Evolutionary conservation across 2,888 invertebrate genomes (phyloP).

Genomic region (Hypolimnas misippus): DNA sequence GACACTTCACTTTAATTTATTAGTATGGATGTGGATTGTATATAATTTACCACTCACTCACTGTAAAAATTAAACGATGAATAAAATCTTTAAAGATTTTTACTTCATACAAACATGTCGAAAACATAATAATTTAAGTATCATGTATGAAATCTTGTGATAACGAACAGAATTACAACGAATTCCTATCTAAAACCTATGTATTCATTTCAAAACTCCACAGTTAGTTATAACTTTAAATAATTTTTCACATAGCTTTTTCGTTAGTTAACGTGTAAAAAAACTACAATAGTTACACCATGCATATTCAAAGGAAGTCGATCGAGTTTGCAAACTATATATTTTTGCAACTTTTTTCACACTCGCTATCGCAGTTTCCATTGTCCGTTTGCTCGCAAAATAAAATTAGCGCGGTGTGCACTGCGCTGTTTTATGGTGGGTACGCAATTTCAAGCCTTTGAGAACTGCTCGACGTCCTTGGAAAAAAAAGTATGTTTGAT

Average conservation of each 20-base stretch:
- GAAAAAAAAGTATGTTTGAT: too few species aligned
- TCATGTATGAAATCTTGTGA: not conserved
- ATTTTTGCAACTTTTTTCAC: conserved; percentile 37
- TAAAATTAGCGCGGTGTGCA: conserved; percentile 40
- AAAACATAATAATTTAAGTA: not conserved
- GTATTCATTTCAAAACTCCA: not conserved
- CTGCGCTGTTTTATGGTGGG: conserved; percentile 38
- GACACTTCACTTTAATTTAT: too few species aligned
- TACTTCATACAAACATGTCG: too few species aligned
- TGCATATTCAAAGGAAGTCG: conserved; percentile 43
- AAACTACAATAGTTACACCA: conserved; percentile 38
- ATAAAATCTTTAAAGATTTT: too few species aligned
- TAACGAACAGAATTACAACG: not conserved
- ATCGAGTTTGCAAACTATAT: conserved; percentile 39
- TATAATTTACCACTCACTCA: too few species aligned
- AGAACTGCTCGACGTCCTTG: conserved; percentile 5
- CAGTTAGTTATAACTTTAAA: conserved; percentile 11
- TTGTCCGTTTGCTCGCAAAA: conserved; percentile 40
- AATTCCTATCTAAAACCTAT: too few species aligned
- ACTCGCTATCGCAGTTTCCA: conserved; percentile 38
- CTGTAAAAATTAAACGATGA: too few species aligned
- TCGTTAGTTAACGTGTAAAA: conserved; percentile 22
- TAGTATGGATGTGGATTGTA: too few species aligned
- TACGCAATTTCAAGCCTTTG: conserved; percentile 36
- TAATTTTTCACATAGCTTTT: conserved; percentile 13